Conservation (phyloP, 2,888 invertebrate genomes). For the Drosophila paramelanica region DNA sequence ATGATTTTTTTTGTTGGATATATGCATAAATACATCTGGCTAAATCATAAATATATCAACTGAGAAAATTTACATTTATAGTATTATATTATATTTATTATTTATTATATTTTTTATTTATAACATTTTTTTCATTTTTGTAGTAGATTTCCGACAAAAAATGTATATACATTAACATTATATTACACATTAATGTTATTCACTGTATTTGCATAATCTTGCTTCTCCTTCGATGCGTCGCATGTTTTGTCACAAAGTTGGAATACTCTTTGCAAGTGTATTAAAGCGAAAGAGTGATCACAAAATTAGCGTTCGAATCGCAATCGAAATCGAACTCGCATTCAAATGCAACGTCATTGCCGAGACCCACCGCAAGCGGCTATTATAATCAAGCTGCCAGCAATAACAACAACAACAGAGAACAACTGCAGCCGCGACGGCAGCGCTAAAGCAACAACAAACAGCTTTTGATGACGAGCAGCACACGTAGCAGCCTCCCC, state of each 20-base stretch:
- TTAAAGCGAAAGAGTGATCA: conserved; percentile 40
- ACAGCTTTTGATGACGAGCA: conserved; percentile 58
- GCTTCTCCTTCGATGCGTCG: neutral
- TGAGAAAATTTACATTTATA: too few species aligned
- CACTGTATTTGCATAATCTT: too few species aligned
- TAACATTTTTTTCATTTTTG: too few species aligned
- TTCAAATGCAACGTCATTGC: conserved; percentile 74
- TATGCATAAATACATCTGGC: too few species aligned
- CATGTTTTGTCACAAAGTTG: neutral
- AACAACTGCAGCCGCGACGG: conserved; percentile 20
- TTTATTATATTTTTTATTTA: too few species aligned
- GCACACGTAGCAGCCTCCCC: conserved; percentile 38
- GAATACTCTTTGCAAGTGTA: neutral
- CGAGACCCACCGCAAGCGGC: conserved; percentile 76
- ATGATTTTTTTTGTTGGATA: too few species aligned
- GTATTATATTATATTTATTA: too few species aligned
- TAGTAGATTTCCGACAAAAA: too few species aligned
- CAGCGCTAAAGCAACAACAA: conserved; percentile 36
- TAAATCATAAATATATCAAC: too few species aligned
- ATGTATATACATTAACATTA: too few species aligned
- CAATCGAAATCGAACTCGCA: conserved; percentile 59
- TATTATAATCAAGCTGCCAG: conserved; percentile 71
- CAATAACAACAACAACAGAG: conserved; percentile 29
- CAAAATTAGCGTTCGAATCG: conserved; percentile 69
- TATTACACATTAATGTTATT: too few species aligned